Percentiles rank a stretch among this genome's conserved stretches.
Conservation (phyloP, 2,113 vertebrate species). For the Limanda limanda region DNA sequence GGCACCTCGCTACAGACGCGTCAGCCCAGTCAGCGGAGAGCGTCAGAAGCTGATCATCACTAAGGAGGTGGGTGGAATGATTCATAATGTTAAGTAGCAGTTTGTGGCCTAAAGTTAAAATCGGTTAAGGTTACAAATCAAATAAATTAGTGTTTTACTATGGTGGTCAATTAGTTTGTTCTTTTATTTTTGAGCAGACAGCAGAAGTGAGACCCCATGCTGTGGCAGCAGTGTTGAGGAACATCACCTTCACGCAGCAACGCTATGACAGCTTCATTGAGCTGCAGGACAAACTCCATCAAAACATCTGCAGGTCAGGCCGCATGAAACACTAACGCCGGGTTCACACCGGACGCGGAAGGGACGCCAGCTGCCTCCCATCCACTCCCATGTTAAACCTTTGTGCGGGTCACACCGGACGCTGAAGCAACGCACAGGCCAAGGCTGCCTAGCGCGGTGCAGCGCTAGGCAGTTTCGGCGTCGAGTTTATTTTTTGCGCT, state of each 20-base stretch:
- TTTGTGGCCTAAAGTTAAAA: background rate
- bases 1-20: slow-evolving; percentile 88
- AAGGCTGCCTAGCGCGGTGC: no score
- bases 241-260: slow-evolving; percentile 92
- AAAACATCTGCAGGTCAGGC: slow-evolving; percentile 96
- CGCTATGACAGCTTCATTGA: slow-evolving; percentile 97
- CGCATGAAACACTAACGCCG: no score
- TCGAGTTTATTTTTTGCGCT: no score
- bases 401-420: no score
- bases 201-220: slow-evolving; percentile 89
- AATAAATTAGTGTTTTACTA: background rate
- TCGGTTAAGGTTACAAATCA: background rate
- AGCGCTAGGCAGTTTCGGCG: no score
- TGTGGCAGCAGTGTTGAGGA: slow-evolving; percentile 93
- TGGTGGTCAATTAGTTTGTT: background rate
- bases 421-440: no score
- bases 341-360: no score
- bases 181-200: slow-evolving; percentile 81
- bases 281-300: slow-evolving; percentile 97
- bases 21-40: slow-evolving; percentile 85
- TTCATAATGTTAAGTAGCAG: background rate
- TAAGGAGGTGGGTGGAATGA: slow-evolving; percentile 86
- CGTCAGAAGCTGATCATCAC: slow-evolving; percentile 90
- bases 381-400: no score
- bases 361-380: no score